Evolutionary conservation across 2,888 invertebrate species (phyloP).

Genomic region (Choreutis nemorana): DNA sequence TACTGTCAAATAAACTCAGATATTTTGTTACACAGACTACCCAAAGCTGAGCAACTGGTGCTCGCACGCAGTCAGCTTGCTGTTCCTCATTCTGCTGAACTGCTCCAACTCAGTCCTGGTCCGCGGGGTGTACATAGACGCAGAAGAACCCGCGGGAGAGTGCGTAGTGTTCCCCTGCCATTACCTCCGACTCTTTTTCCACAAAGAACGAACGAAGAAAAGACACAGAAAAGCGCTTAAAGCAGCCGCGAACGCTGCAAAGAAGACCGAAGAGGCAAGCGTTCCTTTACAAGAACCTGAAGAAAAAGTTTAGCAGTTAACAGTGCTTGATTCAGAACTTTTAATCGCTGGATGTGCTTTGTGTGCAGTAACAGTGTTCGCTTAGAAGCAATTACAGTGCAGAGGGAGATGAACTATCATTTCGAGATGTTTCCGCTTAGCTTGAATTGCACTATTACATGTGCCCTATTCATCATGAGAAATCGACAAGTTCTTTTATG

Average conservation of each 20-base stretch:
- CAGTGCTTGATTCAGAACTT: too few relatives aligned
- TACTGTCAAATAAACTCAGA: too few relatives aligned
- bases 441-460: too few relatives aligned
- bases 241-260: slow-evolving; percentile 32
- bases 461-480: too few relatives aligned
- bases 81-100: slow-evolving; percentile 79
- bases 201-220: slow-evolving; percentile 72
- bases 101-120: slow-evolving; percentile 89
- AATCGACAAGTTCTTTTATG: too few relatives aligned
- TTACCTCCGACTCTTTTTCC: slow-evolving; percentile 80
- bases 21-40: slow-evolving; percentile 74
- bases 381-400: too few relatives aligned
- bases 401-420: too few relatives aligned
- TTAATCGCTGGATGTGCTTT: too few relatives aligned
- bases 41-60: slow-evolving; percentile 81
- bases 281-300: slow-evolving; percentile 45
- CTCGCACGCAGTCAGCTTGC: slow-evolving; percentile 77
- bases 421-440: too few relatives aligned
- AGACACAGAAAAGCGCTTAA: slow-evolving; percentile 43
- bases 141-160: slow-evolving; percentile 82
- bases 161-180: slow-evolving; percentile 87
- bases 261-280: slow-evolving; percentile 39
- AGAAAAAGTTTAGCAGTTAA: slow-evolving; percentile 40
- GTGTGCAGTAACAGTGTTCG: too few relatives aligned
- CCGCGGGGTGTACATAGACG: slow-evolving; percentile 88